A percentile compares a stretch with the other conserved stretches of the same genome.
Conservation (phyloP, 2,888 invertebrate genomes). For the Octodonta nipae region DNA sequence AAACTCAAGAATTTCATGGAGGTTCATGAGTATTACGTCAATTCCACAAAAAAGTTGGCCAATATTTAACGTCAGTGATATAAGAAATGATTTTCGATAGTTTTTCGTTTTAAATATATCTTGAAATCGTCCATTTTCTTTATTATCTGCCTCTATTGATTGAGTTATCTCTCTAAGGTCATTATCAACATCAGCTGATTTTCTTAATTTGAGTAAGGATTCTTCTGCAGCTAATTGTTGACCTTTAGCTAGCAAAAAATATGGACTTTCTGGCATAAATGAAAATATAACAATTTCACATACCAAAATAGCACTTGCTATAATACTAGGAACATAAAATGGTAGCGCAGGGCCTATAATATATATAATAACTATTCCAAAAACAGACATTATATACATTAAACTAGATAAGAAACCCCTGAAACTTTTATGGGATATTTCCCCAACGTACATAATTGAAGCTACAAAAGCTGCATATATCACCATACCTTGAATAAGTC, state of each 20-base stretch:
- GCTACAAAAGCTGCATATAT: constrained; percentile 33
- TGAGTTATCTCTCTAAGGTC: constrained; percentile 27
- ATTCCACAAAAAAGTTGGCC: constrained; percentile 31
- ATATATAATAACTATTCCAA: constrained; percentile 26
- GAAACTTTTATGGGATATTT: constrained; percentile 32
- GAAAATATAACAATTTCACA: constrained; percentile 26
- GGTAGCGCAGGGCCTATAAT: constrained; percentile 23
- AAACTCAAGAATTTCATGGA: constrained; percentile 28
- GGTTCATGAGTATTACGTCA: constrained; percentile 32
- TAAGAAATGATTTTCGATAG: constrained; percentile 29
- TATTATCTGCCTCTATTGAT: constrained; percentile 27
- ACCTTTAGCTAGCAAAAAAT: constrained; percentile 26
- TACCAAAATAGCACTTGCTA: constrained; percentile 21
- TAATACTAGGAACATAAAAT: constrained; percentile 19
- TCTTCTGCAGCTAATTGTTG: constrained; percentile 25
- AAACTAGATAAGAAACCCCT: constrained; percentile 30
- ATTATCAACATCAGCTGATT: constrained; percentile 19
- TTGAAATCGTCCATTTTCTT: constrained; percentile 25
- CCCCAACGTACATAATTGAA: constrained; percentile 32
- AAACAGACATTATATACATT: constrained; percentile 31
- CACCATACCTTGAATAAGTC: constrained; percentile 29
- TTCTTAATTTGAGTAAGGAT: constrained; percentile 22
- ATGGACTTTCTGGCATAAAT: constrained; percentile 32
- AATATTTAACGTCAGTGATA: constrained; percentile 29
- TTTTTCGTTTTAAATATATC: constrained; percentile 28